Evolutionary conservation across 2,113 vertebrate genomes (phyloP).

Genomic region (Archilochus colubris): DNA sequence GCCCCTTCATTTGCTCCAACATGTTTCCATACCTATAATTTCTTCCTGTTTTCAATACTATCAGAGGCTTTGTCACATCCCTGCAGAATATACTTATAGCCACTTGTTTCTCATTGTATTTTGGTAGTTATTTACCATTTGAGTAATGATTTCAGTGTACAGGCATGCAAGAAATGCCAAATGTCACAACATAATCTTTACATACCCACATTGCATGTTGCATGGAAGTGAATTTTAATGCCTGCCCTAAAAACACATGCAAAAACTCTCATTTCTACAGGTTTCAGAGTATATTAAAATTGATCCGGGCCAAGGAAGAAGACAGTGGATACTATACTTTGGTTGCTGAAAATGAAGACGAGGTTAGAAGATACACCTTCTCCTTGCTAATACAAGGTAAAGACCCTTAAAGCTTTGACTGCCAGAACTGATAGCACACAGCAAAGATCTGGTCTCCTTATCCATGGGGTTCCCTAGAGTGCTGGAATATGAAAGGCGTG

Average conservation of each 20-base stretch:
- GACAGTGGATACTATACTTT: slow-evolving; percentile 95
- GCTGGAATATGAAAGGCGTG: background rate
- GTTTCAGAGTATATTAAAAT: slow-evolving; percentile 86
- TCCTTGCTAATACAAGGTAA: slow-evolving; percentile 91
- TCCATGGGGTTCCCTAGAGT: background rate
- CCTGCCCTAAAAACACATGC: background rate
- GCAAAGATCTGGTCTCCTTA: background rate
- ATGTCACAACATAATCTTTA: background rate
- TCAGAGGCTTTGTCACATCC: background rate
- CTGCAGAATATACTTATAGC: background rate
- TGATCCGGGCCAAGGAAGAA: slow-evolving; percentile 95
- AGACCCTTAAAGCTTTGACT: background rate
- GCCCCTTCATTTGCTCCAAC: background rate
- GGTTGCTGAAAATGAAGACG: slow-evolving; percentile 85
- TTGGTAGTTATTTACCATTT: background rate
- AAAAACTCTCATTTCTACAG: slow-evolving; percentile 58
- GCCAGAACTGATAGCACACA: background rate
- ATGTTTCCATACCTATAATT: background rate
- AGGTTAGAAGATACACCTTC: slow-evolving; percentile 82
- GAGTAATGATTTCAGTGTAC: background rate
- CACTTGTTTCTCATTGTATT: background rate
- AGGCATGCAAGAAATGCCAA: background rate
- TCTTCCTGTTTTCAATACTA: background rate
- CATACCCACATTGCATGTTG: background rate
- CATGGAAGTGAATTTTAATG: background rate